Conservation (phyloP, 1,140 invertebrate genomes). For the Macrosteles quadrilineatus region DNA sequence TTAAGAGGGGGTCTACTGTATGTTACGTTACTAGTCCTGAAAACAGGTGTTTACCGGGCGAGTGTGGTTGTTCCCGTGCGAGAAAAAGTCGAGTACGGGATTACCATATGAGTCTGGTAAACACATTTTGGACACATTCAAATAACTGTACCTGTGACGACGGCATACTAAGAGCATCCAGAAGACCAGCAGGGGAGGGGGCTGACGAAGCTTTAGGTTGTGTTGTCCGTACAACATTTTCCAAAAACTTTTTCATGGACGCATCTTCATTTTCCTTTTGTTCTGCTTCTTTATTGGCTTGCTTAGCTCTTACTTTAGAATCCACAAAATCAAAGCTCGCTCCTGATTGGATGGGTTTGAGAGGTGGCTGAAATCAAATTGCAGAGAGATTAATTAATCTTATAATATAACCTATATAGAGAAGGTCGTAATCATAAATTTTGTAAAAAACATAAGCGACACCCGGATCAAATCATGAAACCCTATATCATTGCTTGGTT, state of each 20-base stretch:
- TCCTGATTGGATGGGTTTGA: not conserved
- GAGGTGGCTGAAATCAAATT: not conserved
- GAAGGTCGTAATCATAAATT: not conserved
- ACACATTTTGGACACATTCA: no score
- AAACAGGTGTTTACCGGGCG: no score
- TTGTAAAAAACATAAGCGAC: not conserved
- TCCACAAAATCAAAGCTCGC: slow-evolving; percentile 1
- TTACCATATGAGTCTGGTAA: no score
- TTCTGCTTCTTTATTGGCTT: not conserved
- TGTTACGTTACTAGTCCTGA: no score
- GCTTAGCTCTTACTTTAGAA: not conserved
- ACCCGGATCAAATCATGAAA: not conserved
- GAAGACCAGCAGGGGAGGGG: not conserved
- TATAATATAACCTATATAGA: not conserved
- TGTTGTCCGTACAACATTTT: not conserved
- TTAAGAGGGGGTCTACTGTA: no score
- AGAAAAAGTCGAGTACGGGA: no score
- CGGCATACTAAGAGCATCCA: not conserved
- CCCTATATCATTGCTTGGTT: not conserved
- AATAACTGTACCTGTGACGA: not conserved
- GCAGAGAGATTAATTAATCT: not conserved
- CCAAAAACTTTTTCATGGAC: not conserved
- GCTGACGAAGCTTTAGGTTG: not conserved
- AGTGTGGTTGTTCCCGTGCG: no score
- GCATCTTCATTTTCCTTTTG: not conserved